Base-by-base conservation (phyloP, 2,113 vertebrate species). In the Hypomesus transpacificus region DNA sequence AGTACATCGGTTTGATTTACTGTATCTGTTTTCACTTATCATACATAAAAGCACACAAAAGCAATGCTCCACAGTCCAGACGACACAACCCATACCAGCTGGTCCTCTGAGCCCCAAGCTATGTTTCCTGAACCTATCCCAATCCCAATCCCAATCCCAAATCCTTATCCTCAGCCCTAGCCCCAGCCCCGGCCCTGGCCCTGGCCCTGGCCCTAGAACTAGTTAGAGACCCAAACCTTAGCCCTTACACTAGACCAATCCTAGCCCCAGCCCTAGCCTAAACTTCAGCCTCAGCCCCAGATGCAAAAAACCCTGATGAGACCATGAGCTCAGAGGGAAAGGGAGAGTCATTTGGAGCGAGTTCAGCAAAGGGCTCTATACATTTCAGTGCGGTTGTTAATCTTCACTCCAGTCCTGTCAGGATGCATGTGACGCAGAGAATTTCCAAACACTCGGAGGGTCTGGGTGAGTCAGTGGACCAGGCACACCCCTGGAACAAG, bases 251-350 rank as follows among this genome's bases (percentile, higher is more conserved):
- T 46, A 46, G 9, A 57, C 73, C 71, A 60, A 82, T 74, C 75
- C 74, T 85, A 80, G 80, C 64, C 74, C 62, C 69, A 76, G 50
- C 70, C 76, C 53, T 59, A 75, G 76, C 68, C 85, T 72, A 13
- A 50, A 28, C 76, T 74, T 75, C 73, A 69, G 69, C 77, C 69
- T 85, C 76, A 78, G 26, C 26, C 70, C 52, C 16, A 20, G 39
- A 20, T 20, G 39, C 22, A 21, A 54, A 54, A 50, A n/a, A 26
- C 1, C 83, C 72, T 76, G 81, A 85, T 87, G 80, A 87, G 76
- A 77, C 84, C 82, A 88, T 91, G 88, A 89, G 84, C 82, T 90
- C 85, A 88, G 81, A 82, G 66, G 87, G 76, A 91, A 90, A 89
- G 75, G 80, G 76, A 81, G 80, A 85, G 85, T 87, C 52, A 88